Conservation (phyloP, 1,140 invertebrate species). For the Agrypnia vestita region DNA sequence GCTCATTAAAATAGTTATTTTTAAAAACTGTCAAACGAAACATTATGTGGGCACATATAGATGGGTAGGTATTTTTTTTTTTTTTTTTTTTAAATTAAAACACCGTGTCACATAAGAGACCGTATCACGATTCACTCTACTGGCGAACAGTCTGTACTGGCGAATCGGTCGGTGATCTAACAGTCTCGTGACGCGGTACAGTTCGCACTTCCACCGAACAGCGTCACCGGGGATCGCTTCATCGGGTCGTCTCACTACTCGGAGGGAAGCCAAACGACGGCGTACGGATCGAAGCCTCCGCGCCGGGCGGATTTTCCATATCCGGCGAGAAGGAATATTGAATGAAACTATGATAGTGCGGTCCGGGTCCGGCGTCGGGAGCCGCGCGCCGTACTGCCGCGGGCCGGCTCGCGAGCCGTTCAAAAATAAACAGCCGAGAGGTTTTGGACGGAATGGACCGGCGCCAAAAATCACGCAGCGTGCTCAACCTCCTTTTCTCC, state of each 20-base stretch:
- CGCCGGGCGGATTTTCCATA: constrained; percentile 9
- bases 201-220: constrained; percentile 13
- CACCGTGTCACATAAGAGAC: too few relatives aligned
- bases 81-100: too few relatives aligned
- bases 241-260: constrained; percentile 1
- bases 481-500: constrained; percentile 46
- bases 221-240: not conserved
- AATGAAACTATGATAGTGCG: constrained; percentile 32
- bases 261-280: not conserved
- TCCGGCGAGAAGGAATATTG: constrained; percentile 32
- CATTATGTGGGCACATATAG: too few relatives aligned
- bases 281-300: not conserved
- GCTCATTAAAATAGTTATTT: too few relatives aligned
- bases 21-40: too few relatives aligned
- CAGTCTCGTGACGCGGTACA: constrained; percentile 22
- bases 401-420: constrained; percentile 47
- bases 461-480: constrained; percentile 53
- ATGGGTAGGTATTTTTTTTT: too few relatives aligned
- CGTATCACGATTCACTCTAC: too few relatives aligned
- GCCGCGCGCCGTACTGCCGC: constrained; percentile 41
- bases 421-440: constrained; percentile 60
- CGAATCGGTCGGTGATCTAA: constrained; percentile 47
- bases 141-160: not conserved
- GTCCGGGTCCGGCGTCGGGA: constrained; percentile 24
- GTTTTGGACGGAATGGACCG: constrained; percentile 56